Percentiles rank a stretch among this genome's conserved stretches.
Evolutionary conservation across 2,888 invertebrate genomes (phyloP).

Genomic region (Acronicta aceris): DNA sequence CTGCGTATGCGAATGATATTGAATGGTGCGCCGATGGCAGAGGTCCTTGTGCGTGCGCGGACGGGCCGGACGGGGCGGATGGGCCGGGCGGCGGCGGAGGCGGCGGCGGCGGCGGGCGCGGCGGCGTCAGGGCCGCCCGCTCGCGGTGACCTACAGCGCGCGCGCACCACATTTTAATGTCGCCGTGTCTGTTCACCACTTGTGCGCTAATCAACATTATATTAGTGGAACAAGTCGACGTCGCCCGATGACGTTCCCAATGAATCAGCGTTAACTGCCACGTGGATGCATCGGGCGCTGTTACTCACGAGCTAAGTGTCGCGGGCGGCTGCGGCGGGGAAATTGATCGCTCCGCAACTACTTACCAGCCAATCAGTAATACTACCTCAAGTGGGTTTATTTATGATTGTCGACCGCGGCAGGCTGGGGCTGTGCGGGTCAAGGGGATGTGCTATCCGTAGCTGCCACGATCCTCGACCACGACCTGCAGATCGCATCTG

Average conservation of each 20-base stretch:
- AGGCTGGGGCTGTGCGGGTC: neutral
- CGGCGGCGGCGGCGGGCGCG: neutral
- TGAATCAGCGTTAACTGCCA: too few species aligned
- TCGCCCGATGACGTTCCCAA: too few species aligned
- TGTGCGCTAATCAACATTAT: neutral
- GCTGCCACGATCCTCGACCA: too few species aligned
- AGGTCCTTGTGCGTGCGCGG: too few species aligned
- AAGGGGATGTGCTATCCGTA: too few species aligned
- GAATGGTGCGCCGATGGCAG: too few species aligned
- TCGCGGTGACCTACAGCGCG: constrained; percentile 31
- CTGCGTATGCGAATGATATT: too few species aligned
- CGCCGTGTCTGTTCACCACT: neutral
- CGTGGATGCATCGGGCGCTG: too few species aligned
- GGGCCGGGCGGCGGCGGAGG: neutral
- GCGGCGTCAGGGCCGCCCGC: constrained; percentile 35
- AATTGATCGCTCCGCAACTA: neutral
- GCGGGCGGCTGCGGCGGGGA: neutral
- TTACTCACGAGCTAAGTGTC: too few species aligned
- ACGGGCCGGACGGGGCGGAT: neutral
- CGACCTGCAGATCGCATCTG: too few species aligned
- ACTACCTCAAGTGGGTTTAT: constrained; percentile 1
- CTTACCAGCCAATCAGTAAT: neutral
- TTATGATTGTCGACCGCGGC: neutral
- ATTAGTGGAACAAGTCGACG: too few species aligned
- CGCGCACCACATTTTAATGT: constrained; percentile 1